Evolutionary conservation across 2,888 invertebrate species (phyloP), one percentile per base, ranked within the genome.

Genomic region (Sesia bembeciformis): DNA sequence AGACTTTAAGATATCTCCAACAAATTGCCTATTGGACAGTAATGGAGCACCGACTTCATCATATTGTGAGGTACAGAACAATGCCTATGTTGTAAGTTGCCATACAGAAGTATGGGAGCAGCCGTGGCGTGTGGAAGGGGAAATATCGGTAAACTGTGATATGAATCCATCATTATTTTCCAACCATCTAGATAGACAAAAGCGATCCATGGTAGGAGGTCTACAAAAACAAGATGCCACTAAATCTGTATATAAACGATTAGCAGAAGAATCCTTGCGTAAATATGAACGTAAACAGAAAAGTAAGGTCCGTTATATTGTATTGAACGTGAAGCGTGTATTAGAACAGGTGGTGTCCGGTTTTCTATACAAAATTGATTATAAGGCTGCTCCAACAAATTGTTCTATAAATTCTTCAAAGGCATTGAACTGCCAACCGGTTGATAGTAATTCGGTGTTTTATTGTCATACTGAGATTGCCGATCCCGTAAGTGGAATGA

Each of bases 61-160:
- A 23, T 8, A 46, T 46, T 46, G 46, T n/a, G 46, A 46, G 4
- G 46, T 8, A 46, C 46, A 46, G 0, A 53, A 40, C 1, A 40
- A 52, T 61, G 92, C 3, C 81, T 59, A 63, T 84, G 50, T 53
- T 3, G 59, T 65, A 3, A 57, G 53, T 23, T 92, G 92, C 60
- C 57, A 75, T 40, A 78, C 91, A 40, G 62, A 74, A 40, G 80
- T 93, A 43, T 93, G 91, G 92, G 89, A 91, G 39, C 84, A 81
- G 53, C 78, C 88, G 0, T 93, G 93, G 93, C 46, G 91, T 8
- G 59, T 70, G 41, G 78, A 76, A 1, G 76, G 78, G 60, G 73
- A 90, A 52, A 64, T 70, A n/a, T 52, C 58, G 3, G 68, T 69
- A 0, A 53, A 52, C 3, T 73, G 72, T 50, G 49, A 60, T 38